Evolutionary conservation across 2,113 vertebrate genomes (phyloP).

Genomic region (Cyanocitta stelleri): DNA sequence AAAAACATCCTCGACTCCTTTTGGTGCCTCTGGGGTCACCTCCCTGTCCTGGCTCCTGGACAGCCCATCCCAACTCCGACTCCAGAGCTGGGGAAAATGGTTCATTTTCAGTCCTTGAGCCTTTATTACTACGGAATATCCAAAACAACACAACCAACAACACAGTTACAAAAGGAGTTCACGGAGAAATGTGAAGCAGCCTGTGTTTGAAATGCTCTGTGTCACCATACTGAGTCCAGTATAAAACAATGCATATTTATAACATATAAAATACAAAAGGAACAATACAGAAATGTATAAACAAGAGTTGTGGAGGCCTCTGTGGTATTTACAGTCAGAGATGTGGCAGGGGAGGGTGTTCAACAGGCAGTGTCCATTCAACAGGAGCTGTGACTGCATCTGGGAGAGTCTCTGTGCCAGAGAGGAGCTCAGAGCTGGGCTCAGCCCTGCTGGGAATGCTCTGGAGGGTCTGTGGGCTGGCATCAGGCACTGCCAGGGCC

Average conservation of each 20-base stretch:
- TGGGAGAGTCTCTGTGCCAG: not conserved
- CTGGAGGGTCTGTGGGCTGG: not conserved
- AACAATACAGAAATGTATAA: slow-evolving; percentile 73
- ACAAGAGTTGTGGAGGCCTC: slow-evolving; percentile 19
- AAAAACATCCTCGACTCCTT: accelerated
- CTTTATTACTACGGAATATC: slow-evolving; percentile 72
- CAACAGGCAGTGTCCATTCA: not conserved
- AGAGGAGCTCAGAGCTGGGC: not conserved
- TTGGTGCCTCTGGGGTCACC: not conserved
- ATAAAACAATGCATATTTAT: slow-evolving; percentile 70
- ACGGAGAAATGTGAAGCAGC: slow-evolving; percentile 71
- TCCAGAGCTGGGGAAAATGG: not conserved
- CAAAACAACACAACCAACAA: slow-evolving; percentile 57
- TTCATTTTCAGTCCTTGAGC: not conserved
- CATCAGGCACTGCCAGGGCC: not conserved
- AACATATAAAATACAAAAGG: slow-evolving; percentile 66
- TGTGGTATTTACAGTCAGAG: slow-evolving; percentile 26
- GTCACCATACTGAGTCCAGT: slow-evolving; percentile 64
- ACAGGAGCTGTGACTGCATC: not conserved
- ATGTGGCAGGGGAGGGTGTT: not conserved
- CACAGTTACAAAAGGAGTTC: slow-evolving; percentile 70
- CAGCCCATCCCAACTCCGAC: not conserved
- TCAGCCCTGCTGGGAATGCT: not conserved
- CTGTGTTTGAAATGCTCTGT: slow-evolving; percentile 80
- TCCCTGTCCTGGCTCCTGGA: not conserved